Evolutionary conservation across 2,797 vertebrate genomes (phyloP), one percentile per base, ranked within the genome.

Genomic region (Siniperca obscura): DNA sequence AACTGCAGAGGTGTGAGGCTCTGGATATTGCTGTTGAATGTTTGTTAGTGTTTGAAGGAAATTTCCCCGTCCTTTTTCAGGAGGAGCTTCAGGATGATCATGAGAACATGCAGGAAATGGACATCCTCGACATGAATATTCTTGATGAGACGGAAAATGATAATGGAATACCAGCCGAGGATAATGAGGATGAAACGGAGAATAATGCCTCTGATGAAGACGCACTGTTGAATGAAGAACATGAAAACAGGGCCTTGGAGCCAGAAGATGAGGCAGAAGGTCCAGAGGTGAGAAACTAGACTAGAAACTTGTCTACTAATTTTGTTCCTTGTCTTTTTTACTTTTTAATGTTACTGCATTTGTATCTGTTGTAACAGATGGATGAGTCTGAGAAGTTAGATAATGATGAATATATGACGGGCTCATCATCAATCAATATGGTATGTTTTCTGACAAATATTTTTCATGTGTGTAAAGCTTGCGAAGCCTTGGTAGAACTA

Each of bases 121-220:
- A 97, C 93, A 96, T 97, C 93, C 94, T 97, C 86, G 97, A 97
- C 84, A 97, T 97, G 92, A 97, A 96, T 11, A 92, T 98, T 70
- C 87, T 98, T 80, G 97, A 97, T 61, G 97, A 98, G 81, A 96
- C 96, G 0, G 97, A 97, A 56, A 97, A 97, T 7, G 97, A 97
- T 82, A 96, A 95, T 16, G 95, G 95, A 71, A 92, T 95, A 64
- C 94, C 93, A 0, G 90, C 94, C 0, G 96, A 96, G 68, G 96
- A 97, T 0, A 92, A 95, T 9, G 89, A 96, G 2, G 93, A 94
- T 13, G 94, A 96, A 50, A 80, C 92, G 3, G 94, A 94, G 9
- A 94, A 95, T 77, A 92, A 93, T 16, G 91, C 95, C 17, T 87
- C 90, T 55, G 95, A 96, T 2, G 96, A 96, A 44, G 86, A 93